Evolutionary conservation across 1,140 invertebrate genomes (phyloP).

Genomic region (Trachymyrmex septentrionalis): DNA sequence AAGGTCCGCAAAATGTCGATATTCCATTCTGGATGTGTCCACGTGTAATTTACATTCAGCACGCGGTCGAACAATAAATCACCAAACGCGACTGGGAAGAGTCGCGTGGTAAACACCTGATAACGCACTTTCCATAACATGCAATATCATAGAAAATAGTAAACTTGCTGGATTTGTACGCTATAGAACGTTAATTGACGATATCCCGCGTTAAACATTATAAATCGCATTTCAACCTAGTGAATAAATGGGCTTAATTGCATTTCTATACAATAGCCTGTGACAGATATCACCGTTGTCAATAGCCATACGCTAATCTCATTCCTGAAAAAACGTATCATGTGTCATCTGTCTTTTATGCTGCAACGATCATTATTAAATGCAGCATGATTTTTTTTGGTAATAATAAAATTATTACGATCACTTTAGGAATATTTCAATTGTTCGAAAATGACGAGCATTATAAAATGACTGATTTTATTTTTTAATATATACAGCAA

Average conservation of each 20-base stretch:
- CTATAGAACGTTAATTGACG: conserved; percentile 35
- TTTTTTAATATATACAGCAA: background rate
- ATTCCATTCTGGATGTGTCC: conserved; percentile 50
- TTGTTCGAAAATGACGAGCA: background rate
- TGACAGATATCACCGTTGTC: background rate
- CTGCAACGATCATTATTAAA: background rate
- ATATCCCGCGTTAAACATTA: conserved; percentile 41
- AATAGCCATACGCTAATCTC: conserved; percentile 43
- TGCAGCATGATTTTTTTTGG: background rate
- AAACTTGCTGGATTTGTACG: conserved; percentile 10
- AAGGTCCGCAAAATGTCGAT: conserved; percentile 44
- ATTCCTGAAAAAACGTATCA: conserved; percentile 12
- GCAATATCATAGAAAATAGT: conserved; percentile 47
- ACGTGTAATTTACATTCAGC: conserved; percentile 57
- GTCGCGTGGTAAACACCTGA: conserved; percentile 52
- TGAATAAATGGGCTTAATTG: conserved; percentile 66
- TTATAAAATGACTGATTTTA: background rate
- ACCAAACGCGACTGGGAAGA: conserved; percentile 20
- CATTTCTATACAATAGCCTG: conserved; percentile 48
- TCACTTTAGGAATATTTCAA: background rate
- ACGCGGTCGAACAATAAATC: conserved; percentile 51
- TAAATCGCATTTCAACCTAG: conserved; percentile 56
- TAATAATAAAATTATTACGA: background rate
- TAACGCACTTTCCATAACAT: conserved; percentile 55
- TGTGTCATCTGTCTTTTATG: background rate